Evolutionary conservation across 2,888 invertebrate genomes (phyloP).

Genomic region (Athripsodes cinereus): DNA sequence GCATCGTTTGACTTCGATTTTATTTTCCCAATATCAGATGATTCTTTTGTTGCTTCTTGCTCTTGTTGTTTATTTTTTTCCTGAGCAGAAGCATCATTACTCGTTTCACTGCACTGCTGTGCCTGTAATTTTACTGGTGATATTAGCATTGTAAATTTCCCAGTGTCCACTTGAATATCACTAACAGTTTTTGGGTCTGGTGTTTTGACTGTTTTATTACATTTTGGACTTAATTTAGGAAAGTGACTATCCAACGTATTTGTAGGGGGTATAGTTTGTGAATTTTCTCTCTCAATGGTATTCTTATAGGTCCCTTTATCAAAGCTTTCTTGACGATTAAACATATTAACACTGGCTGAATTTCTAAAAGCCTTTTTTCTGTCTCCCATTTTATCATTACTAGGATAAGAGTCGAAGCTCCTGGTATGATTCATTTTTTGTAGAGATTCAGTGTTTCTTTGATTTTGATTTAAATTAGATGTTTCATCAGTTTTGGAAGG

Average conservation of each 20-base stretch:
- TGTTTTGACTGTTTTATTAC: background rate
- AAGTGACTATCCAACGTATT: background rate
- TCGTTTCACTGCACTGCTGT: background rate
- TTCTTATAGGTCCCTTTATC: background rate
- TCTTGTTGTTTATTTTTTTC: background rate
- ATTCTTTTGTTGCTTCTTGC: background rate
- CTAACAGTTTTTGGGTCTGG: background rate
- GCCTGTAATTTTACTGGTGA: no score
- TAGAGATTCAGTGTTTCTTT: conserved; percentile 11
- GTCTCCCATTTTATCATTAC: conserved; percentile 7
- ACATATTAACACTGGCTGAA: background rate
- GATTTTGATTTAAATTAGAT: background rate
- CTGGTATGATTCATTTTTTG: conserved; percentile 1
- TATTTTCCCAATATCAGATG: background rate
- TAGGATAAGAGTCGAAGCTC: conserved; percentile 2
- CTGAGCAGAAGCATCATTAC: conserved; percentile 21
- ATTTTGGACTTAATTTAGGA: background rate
- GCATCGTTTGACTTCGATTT: background rate
- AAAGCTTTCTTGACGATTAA: conserved; percentile 12
- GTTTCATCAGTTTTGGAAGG: no score
- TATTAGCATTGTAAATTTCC: no score
- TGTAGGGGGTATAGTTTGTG: background rate
- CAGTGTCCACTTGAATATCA: background rate
- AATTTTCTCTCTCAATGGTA: background rate
- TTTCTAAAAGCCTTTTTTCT: conserved; percentile 13